Evolutionary conservation across 2,113 vertebrate species (phyloP), one percentile per base, ranked within the genome.

Genomic region (Piprites chloris): DNA sequence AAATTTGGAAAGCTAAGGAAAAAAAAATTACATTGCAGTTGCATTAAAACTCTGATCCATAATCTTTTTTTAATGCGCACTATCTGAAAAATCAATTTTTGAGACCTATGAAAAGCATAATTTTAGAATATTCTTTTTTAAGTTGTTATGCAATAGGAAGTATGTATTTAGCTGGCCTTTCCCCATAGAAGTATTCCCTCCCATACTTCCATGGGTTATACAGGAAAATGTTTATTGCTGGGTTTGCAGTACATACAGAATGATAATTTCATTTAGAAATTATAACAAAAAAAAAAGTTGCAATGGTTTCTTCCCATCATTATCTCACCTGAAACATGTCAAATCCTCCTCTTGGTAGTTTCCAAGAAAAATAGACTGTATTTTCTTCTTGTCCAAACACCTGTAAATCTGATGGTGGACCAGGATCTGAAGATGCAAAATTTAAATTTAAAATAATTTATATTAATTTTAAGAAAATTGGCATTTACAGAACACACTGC

Each of bases 301-400:
- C 7, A 41, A 15, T 66, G 4, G 2, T 65, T 91, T 92, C 15
- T 78, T 78, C 21, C 42, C 27, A 53, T 53, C 59, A 18, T 76
- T 42, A 66, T 59, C 90, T 96, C 86, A 99, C 99, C 98, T 98
- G 98, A 98, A 99, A 99, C 46, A 95, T 96, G 65, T 98, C 97
- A 96, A 98, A 98, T 80, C 95, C 93, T 85, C 98, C 98, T 61
- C 80, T 89, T 72, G 98, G 98, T 32, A 87, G 82, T 78, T 98
- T 98, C 99, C 98, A 99, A 76, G 98, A 98, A 78, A 99, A 94
- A 96, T 98, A 98, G 76, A 98, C 94, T 24, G 97, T 94, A 41
- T 96, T 98, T 86, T 98, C 98, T 85, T 97, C 97, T 88, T 98
- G 97, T 52, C 98, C 98, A 68, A 98, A 97, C 85, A 98, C 97